phyloP scores from a whole-genome alignment of 2,113 vertebrate genomes.

The Semnornis frantzii region DNA sequence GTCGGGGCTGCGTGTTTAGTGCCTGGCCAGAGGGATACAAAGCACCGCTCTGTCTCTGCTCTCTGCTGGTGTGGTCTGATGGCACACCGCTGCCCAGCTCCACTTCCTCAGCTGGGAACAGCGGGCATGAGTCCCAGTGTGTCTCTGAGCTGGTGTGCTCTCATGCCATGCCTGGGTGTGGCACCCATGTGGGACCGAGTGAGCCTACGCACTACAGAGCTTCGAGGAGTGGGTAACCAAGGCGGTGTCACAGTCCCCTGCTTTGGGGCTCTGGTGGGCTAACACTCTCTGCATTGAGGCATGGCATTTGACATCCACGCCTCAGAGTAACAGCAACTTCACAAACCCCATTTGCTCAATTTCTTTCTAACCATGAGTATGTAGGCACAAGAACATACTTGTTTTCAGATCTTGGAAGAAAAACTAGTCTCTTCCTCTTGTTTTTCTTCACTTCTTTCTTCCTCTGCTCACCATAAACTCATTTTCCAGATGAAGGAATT shows the following conservation, averaged over 20 bases:
- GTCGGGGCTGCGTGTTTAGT: neutral
- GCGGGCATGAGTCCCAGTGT: accelerated
- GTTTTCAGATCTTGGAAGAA: neutral
- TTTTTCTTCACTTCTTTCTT: neutral
- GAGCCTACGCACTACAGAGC: accelerated
- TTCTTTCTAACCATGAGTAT: neutral
- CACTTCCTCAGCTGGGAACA: neutral
- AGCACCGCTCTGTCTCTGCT: neutral
- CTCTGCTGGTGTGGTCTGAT: neutral
- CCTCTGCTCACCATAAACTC: neutral
- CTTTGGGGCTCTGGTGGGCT: neutral
- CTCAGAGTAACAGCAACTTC: too few species aligned
- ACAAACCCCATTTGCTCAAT: accelerated
- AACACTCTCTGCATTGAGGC: neutral
- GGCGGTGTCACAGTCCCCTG: neutral
- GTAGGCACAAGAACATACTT: neutral
- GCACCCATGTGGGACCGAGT: accelerated
- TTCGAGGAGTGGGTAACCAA: neutral
- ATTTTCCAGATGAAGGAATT: neutral
- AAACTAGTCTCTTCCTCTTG: neutral
- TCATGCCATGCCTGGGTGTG: accelerated
- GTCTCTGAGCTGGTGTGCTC: neutral
- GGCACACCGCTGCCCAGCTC: neutral
- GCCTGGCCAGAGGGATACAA: accelerated
- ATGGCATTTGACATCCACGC: neutral